phyloP scores from a whole-genome alignment of 2,113 vertebrate genomes.

The Mus spicilegus region DNA sequence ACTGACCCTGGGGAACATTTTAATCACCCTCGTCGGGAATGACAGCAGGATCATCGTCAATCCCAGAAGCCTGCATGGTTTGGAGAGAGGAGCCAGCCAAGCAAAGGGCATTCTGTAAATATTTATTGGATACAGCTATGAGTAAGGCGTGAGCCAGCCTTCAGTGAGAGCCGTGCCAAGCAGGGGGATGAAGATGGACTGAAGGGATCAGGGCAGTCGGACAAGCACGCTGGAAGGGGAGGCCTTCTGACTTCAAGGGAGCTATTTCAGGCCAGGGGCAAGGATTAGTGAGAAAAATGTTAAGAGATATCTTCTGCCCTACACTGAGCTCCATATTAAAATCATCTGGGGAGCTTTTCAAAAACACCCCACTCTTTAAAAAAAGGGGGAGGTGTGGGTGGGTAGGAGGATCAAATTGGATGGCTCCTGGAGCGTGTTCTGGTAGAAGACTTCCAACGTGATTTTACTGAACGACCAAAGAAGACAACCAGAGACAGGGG shows the following conservation, averaged over 20 bases:
- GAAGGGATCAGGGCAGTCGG: background rate
- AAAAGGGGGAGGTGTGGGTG: background rate
- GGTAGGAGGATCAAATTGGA: background rate
- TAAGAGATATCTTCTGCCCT: background rate
- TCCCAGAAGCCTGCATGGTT: background rate
- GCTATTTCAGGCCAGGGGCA: background rate
- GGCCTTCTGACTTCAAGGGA: background rate
- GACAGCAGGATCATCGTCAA: background rate
- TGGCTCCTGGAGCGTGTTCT: background rate
- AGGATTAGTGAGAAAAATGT: background rate
- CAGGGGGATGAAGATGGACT: background rate
- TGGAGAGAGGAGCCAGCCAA: background rate
- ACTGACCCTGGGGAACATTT: background rate
- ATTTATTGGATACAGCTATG: constrained; percentile 41
- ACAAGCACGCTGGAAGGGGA: background rate
- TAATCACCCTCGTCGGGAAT: background rate
- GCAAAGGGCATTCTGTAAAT: constrained; percentile 47
- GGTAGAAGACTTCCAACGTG: background rate
- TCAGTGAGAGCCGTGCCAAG: background rate
- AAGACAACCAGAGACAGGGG: background rate
- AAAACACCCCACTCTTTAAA: background rate
- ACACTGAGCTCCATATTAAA: constrained; percentile 18
- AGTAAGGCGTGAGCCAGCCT: background rate
- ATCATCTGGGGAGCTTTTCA: background rate
- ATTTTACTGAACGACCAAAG: background rate